Evolutionary conservation across 2,113 vertebrate genomes (phyloP).

Genomic region (Thryonomys swinderianus): DNA sequence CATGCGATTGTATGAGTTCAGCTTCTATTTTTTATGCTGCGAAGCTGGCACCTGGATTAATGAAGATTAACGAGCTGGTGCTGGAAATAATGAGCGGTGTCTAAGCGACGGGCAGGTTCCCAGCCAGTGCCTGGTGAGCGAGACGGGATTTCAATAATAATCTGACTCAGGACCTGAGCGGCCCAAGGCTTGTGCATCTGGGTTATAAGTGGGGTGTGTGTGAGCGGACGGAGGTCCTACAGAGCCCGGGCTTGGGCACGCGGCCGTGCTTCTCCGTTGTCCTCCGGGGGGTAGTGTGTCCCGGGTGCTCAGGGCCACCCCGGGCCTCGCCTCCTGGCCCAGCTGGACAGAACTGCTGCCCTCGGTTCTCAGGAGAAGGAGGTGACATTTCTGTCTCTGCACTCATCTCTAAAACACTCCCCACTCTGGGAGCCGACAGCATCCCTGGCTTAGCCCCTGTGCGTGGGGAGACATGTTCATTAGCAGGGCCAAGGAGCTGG

Average conservation of each 20-base stretch:
- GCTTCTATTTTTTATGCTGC: conserved; percentile 26
- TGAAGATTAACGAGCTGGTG: conserved; percentile 61
- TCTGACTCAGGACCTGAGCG: conserved; percentile 19
- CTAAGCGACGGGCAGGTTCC: background rate
- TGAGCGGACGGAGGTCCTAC: background rate
- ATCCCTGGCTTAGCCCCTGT: background rate
- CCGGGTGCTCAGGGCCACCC: background rate
- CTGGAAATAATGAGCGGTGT: background rate
- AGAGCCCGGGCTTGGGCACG: background rate
- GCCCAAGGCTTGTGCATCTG: background rate
- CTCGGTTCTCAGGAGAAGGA: background rate
- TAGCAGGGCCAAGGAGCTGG: background rate
- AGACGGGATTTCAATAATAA: conserved; percentile 31
- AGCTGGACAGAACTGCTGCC: background rate
- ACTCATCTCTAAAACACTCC: conserved; percentile 1
- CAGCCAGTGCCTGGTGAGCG: background rate
- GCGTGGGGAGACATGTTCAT: background rate
- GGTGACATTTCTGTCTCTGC: background rate
- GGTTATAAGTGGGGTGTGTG: background rate
- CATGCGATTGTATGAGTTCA: background rate
- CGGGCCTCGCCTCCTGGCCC: background rate
- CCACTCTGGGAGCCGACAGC: background rate
- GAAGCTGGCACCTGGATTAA: conserved; percentile 40
- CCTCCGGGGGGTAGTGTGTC: background rate
- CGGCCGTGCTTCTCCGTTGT: background rate